Conservation (phyloP, 2,888 invertebrate genomes). For the Margaritifera margaritifera region DNA sequence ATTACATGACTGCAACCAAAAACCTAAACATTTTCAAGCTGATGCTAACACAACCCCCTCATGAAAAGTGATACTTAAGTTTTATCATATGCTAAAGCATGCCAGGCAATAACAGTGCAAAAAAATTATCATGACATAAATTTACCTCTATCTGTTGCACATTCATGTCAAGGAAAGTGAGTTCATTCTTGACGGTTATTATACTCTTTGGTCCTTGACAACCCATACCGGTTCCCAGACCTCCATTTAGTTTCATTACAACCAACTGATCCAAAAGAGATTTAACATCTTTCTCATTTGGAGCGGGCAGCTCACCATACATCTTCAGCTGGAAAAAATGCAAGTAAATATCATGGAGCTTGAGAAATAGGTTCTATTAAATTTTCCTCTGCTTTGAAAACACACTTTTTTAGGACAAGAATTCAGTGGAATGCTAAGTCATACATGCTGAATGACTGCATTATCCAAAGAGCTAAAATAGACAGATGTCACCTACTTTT, state of each 20-base stretch:
- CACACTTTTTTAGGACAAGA: too few species aligned
- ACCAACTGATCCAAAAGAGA: slow-evolving; percentile 70
- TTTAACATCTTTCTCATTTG: slow-evolving; percentile 42
- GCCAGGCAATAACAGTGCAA: background rate
- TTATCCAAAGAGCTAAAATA: too few species aligned
- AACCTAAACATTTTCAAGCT: too few species aligned
- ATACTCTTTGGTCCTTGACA: slow-evolving; percentile 73
- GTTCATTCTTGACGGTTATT: slow-evolving; percentile 72
- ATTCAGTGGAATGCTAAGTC: too few species aligned
- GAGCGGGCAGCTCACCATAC: slow-evolving; percentile 52
- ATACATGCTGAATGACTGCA: too few species aligned
- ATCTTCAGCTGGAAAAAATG: slow-evolving; percentile 43
- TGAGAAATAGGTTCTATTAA: too few species aligned
- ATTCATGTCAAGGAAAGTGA: slow-evolving; percentile 73
- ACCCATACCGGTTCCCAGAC: slow-evolving; percentile 74
- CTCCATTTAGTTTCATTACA: slow-evolving; percentile 73
- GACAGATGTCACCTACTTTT: too few species aligned
- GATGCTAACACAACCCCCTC: too few species aligned
- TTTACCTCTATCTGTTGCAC: slow-evolving; percentile 73
- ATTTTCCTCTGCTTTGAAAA: too few species aligned
- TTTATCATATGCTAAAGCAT: background rate
- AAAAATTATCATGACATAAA: background rate
- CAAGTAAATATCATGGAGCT: too few species aligned
- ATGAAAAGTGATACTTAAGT: background rate
- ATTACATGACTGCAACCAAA: too few species aligned